These are phyloP conservation scores for Andinoacara biseriatus DNA, from an alignment of 2,113 vertebrate species.

Conservation along the genomic window DNA sequence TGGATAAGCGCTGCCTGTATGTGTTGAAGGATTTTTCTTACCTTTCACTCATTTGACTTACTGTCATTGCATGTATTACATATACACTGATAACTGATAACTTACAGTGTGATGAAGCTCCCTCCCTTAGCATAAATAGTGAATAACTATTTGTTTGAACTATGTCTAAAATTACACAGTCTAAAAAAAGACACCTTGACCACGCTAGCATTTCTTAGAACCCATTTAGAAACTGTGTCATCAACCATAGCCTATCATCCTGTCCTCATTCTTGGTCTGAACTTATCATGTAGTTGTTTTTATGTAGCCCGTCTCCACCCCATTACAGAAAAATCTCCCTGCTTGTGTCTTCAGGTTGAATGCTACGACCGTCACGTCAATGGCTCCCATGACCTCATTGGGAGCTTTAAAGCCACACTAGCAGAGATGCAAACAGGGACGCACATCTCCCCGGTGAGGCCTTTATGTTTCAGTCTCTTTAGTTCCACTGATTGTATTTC, in stretches of 20 bases:
- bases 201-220: background rate
- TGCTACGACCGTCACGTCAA: conserved; percentile 90
- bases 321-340: background rate
- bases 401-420: conserved; percentile 87
- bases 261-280: background rate
- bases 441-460: conserved; percentile 84
- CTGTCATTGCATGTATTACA: background rate
- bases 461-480: background rate
- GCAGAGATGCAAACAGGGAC: conserved; percentile 86
- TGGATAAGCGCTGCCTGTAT: conserved; percentile 30
- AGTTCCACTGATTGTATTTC: background rate
- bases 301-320: background rate
- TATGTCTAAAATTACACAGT: no score
- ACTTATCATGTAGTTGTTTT: background rate
- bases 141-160: no score
- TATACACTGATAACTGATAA: background rate
- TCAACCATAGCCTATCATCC: background rate
- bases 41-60: background rate
- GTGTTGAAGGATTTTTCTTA: background rate
- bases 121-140: background rate
- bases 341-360: conserved; percentile 83
- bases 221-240: background rate
- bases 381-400: conserved; percentile 92
- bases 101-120: background rate
- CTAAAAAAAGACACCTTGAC: background rate